Base-by-base conservation (phyloP, 2,888 invertebrate species). In the Lithophane socia region DNA sequence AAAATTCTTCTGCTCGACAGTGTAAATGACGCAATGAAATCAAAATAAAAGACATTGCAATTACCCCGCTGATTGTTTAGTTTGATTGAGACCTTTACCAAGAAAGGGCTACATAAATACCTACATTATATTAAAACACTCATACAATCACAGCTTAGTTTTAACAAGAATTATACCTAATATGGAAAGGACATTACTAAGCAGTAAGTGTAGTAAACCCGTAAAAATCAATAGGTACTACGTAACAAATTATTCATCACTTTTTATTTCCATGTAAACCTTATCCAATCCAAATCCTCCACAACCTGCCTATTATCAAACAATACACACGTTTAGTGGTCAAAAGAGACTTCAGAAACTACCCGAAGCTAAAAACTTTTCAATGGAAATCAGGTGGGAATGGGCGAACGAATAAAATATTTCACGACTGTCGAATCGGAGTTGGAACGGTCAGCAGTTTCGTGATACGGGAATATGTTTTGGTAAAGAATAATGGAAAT, bases 361-460 rank as follows among this genome's bases (percentile, higher is more conserved):
- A 73, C 54, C 13, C 60, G 24, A n/a, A 71, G 18, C 63, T 47
- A 52, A 71, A 81, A 88, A 79, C 49, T 84, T 87, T 80, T 82
- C 65, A 83, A 88, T 87, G 75, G 77, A 80, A 83, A 85, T 80
- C 83, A 80, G 77, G 82, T 80, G 79, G 79, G 61, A 80, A 82
- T 65, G 61, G 68, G 37, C 56, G 67, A 64, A 73, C 66, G 75
- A 74, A 85, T 83, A 79, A 83, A 80, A 85, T 88, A 88, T 79
- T 87, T 82, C 75, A 86, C 70, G 77, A 79, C 60, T 67, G 60
- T 68, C 72, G 75, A 75, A 77, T 77, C n/a, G 73, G 71, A 79
- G 54, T 75, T 65, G 61, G 73, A 77, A 69, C 76, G 76, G 87
- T 84, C 87, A 85, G 77, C 79, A 44, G 52, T 81, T 74, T 64